phyloP scores from a whole-genome alignment of 1,140 invertebrate species.

The Himalopsyche phryganea region DNA sequence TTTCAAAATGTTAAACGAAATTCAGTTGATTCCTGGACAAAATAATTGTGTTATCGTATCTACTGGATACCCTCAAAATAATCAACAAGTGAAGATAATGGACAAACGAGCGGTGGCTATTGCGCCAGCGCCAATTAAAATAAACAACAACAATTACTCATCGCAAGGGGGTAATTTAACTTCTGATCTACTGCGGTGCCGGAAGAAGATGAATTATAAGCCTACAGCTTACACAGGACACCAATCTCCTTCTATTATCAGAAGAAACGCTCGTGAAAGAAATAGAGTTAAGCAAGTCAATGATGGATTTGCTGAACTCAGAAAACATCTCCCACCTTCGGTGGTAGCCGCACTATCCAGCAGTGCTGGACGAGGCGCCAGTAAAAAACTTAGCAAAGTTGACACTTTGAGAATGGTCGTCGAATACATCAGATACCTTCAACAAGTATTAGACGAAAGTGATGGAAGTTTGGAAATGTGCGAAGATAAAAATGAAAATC shows the following conservation, averaged over 20 bases:
- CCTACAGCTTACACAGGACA: constrained; percentile 59
- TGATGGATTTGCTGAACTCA: constrained; percentile 83
- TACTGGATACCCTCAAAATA: constrained; percentile 43
- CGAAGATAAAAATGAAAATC: constrained; percentile 24
- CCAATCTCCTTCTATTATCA: constrained; percentile 79
- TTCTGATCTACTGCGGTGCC: constrained; percentile 54
- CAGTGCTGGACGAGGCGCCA: constrained; percentile 63
- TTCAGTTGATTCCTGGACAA: constrained; percentile 52
- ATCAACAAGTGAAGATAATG: constrained; percentile 40
- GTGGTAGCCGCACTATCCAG: constrained; percentile 69
- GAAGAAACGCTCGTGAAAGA: constrained; percentile 88
- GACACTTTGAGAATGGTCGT: constrained; percentile 92
- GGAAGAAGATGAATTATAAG: constrained; percentile 69
- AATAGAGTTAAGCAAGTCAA: constrained; percentile 96
- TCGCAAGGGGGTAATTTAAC: constrained; percentile 37
- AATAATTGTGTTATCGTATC: constrained; percentile 57
- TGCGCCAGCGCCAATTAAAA: constrained; percentile 53
- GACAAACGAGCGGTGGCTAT: constrained; percentile 53
- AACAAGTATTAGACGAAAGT: constrained; percentile 74
- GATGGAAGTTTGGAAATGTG: constrained; percentile 40
- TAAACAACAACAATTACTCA: constrained; percentile 43
- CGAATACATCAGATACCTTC: constrained; percentile 88
- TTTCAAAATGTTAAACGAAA: constrained; percentile 49
- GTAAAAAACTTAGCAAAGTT: constrained; percentile 92
- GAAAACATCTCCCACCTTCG: constrained; percentile 79